Percentiles rank a stretch among this genome's conserved stretches.
Evolutionary conservation across 2,888 invertebrate species (phyloP).

Genomic region (Xylocampa areola): DNA sequence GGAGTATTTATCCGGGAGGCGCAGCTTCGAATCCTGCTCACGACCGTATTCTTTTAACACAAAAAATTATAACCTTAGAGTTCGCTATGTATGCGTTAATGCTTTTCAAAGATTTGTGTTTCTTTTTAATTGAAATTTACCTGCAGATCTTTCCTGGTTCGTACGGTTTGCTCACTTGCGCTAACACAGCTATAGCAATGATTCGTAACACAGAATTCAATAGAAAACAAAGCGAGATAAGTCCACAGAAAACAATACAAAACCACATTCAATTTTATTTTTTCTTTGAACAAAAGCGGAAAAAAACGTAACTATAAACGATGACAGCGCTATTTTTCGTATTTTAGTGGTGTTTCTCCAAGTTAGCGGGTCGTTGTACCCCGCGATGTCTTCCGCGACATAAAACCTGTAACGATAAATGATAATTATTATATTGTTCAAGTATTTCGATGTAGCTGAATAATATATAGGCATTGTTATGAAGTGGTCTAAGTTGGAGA

Average conservation of each 20-base stretch:
- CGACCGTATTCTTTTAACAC: too few species aligned
- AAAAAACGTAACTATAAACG: constrained; percentile 48
- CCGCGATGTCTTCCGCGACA: constrained; percentile 81
- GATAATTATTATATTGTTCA: constrained; percentile 90
- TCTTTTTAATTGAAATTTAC: too few species aligned
- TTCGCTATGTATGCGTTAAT: too few species aligned
- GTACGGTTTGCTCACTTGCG: too few species aligned
- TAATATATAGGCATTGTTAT: constrained; percentile 78
- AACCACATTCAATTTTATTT: constrained; percentile 23
- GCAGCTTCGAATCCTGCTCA: too few species aligned
- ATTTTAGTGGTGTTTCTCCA: constrained; percentile 57
- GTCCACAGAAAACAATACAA: constrained; percentile 10
- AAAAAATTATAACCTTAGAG: too few species aligned
- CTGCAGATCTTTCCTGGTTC: too few species aligned
- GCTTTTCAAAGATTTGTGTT: too few species aligned
- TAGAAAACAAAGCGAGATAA: not conserved
- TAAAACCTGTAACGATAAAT: constrained; percentile 85
- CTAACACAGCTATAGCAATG: too few species aligned
- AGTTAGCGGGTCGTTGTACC: constrained; percentile 63
- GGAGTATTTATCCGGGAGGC: too few species aligned
- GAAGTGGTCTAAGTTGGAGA: constrained; percentile 60
- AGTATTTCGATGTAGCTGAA: constrained; percentile 86
- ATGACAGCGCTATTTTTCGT: constrained; percentile 49
- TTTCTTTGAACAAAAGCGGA: constrained; percentile 38
- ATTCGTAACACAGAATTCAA: too few species aligned